Conservation (phyloP, 30 jellyfish, hydroid and myxozoan species). For the Morbakka virulenta region DNA sequence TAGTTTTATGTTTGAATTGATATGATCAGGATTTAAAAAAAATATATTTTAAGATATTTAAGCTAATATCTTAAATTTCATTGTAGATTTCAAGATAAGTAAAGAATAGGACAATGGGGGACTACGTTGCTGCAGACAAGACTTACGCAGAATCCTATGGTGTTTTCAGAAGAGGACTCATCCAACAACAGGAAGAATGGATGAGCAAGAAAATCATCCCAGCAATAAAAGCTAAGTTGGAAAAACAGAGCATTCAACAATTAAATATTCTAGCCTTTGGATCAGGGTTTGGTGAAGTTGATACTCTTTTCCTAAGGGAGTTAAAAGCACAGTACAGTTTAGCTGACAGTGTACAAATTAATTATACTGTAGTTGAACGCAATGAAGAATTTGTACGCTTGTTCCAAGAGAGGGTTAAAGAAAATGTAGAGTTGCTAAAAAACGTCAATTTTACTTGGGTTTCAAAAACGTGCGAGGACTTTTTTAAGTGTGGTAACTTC, state of each 20-base stretch:
- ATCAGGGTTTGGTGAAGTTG: constrained; percentile 69
- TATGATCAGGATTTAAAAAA: too few species aligned
- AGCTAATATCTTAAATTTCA: too few species aligned
- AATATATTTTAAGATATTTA: too few species aligned
- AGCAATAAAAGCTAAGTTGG: neutral
- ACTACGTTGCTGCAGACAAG: constrained; percentile 35
- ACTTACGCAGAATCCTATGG: constrained; percentile 46
- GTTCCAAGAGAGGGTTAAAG: constrained; percentile 26
- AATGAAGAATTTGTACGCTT: constrained; percentile 24
- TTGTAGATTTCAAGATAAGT: too few species aligned
- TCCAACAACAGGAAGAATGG: constrained; percentile 60
- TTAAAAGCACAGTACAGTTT: neutral
- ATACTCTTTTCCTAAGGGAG: constrained; percentile 6
- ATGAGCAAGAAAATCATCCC: constrained; percentile 26
- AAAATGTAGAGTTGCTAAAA: neutral
- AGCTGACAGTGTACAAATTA: neutral
- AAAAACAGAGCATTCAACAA: neutral
- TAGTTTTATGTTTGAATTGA: too few species aligned
- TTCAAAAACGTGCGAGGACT: constrained; percentile 26
- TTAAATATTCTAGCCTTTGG: constrained; percentile 43
- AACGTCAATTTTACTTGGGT: constrained; percentile 18
- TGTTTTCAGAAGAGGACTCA: constrained; percentile 57
- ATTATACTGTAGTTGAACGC: constrained; percentile 47
- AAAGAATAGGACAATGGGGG: neutral
- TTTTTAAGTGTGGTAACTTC: neutral